These are phyloP conservation scores for Hippocampus abdominalis DNA, from an alignment of 2,113 vertebrate genomes.

Conservation along the genomic window DNA sequence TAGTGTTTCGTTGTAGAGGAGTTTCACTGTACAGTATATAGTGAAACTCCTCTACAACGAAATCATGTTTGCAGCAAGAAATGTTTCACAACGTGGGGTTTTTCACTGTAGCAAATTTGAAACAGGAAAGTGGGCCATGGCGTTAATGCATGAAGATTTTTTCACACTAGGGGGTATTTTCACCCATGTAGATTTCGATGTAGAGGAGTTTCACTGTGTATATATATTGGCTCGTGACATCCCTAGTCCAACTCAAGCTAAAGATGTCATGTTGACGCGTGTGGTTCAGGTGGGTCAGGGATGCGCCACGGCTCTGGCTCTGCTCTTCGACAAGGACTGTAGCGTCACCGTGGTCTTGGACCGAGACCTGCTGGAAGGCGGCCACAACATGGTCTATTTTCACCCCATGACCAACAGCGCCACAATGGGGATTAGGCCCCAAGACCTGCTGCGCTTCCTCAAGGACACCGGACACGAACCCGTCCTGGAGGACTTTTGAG, in stretches of 20 bases:
- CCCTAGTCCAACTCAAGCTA: neutral
- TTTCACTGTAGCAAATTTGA: too few species aligned
- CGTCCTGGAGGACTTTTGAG: conserved; percentile 68
- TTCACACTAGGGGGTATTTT: too few species aligned
- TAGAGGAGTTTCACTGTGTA: too few species aligned
- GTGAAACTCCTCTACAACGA: too few species aligned
- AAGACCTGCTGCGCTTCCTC: conserved; percentile 83
- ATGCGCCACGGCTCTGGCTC: conserved; percentile 81
- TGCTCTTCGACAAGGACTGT: conserved; percentile 80
- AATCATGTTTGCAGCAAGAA: too few species aligned
- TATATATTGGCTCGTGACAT: neutral
- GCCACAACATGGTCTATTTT: conserved; percentile 81
- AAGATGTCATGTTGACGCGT: neutral
- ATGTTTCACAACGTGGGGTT: too few species aligned
- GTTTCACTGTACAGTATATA: too few species aligned
- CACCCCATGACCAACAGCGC: conserved; percentile 92
- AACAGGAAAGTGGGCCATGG: too few species aligned
- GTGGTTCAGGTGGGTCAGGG: conserved; percentile 79
- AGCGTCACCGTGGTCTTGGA: conserved; percentile 85
- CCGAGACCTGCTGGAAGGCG: conserved; percentile 76
- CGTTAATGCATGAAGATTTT: too few species aligned
- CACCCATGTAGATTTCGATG: too few species aligned
- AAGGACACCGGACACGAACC: conserved; percentile 86
- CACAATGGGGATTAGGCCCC: conserved; percentile 81
- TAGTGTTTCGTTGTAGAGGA: too few species aligned